Evolutionary conservation across 2,888 invertebrate species (phyloP), one percentile per base, ranked within the genome.

Genomic region (Troides oblongomaculatus): DNA sequence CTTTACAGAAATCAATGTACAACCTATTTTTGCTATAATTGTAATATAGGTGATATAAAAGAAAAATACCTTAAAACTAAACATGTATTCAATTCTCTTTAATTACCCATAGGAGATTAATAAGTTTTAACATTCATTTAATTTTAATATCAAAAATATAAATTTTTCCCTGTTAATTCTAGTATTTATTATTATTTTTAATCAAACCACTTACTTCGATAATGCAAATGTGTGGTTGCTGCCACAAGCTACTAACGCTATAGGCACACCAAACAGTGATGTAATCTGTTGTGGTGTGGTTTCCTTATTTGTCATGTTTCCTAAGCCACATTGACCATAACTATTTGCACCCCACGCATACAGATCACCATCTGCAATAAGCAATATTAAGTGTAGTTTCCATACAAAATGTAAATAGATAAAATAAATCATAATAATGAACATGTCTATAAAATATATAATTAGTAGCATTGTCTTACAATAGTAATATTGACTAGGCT

Each of bases 321-420:
- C 96, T 63, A 96, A 82, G 8, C 98, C 98, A 72, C 97, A 93
- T 81, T 98, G 97, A 0, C 98, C 97, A 81, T 94, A 95, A 70
- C 93, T 93, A 79, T 98, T 98, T 56, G 95, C 95, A 61, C 98
- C 98, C 97, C 97, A 98, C 0, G 96, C 85, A 84, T 95, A 97
- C n/a, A 98, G 85, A 77, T 97, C 96, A 59, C 98, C 98, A 91
- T 94, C 96, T 95, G 85, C 72, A 88, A 86, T 30, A 62, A 12
- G 14, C 18, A 50, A 17, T 50, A 18, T 50, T 14, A 50, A 50
- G 50, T 50, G 17, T 50, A 50, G 18, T 14, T 14, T 18, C 10
- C 17, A 50, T 17, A 50, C 1, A 17, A 17, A 30, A 30, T 4
- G 14, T 17, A 25, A 58, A 7, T 23, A 23, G 5, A 5, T 23